A percentile compares a stretch with the other conserved stretches of the same genome.
These are phyloP conservation scores for Drosophila nasuta DNA, from an alignment of 1,140 invertebrate species.

Conservation along the genomic window DNA sequence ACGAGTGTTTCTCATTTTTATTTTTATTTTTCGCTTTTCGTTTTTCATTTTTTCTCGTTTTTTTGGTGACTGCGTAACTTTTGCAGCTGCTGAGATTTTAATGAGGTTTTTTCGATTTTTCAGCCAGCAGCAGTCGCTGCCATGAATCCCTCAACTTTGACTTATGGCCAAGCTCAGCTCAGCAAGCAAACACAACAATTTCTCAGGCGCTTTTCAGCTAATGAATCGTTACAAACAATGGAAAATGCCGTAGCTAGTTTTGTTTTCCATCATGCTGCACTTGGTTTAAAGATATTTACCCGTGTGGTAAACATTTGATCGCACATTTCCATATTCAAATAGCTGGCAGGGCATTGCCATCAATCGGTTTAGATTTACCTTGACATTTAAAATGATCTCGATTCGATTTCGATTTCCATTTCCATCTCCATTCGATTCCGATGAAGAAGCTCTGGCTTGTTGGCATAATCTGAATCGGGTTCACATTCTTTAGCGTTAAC, in stretches of 20 bases:
- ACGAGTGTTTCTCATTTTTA: not conserved
- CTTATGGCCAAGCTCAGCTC: constrained; percentile 34
- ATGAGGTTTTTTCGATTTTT: constrained; percentile 41
- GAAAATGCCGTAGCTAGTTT: constrained; percentile 43
- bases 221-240: constrained; percentile 51
- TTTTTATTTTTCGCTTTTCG: constrained; percentile 8
- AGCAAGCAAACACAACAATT: constrained; percentile 13
- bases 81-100: constrained; percentile 28
- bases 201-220: constrained; percentile 47
- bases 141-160: constrained; percentile 50
- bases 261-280: constrained; percentile 1
- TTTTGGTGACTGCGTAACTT: constrained; percentile 42
- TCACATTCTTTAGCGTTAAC: not conserved
- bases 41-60: too few species aligned
- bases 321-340: constrained; percentile 47
- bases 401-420: not conserved
- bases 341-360: constrained; percentile 35
- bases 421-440: too few species aligned
- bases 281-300: constrained; percentile 44
- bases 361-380: constrained; percentile 27
- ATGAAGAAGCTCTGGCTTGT: too few species aligned
- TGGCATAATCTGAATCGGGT: too few species aligned
- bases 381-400: constrained; percentile 30
- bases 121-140: constrained; percentile 1
- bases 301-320: constrained; percentile 45